Evolutionary conservation across 2,797 vertebrate genomes (phyloP), one percentile per base, ranked within the genome.

Genomic region (Hyperoplus immaculatus): DNA sequence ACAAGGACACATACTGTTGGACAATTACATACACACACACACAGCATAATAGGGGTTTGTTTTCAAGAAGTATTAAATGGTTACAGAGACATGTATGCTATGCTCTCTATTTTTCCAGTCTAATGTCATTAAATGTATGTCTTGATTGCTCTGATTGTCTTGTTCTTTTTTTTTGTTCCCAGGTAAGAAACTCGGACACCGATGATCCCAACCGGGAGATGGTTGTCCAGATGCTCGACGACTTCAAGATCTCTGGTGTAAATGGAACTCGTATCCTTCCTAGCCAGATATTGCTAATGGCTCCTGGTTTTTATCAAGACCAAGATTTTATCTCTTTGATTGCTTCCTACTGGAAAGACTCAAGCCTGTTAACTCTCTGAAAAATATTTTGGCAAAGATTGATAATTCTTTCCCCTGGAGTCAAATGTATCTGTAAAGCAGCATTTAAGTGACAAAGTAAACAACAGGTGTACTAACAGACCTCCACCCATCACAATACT

Each of bases 241-340:
- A 99, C 91, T 99, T 99, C 90, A 99, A 99, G 93, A 99, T 99
- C 89, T 98, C 98, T 80, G 98, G 98, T 46, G 95, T 97, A 76
- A 99, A 99, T 76, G 98, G 98, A 79, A 99, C 98, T 60, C 98
- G 94, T 99, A 99, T 99, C 98, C 95, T 98, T 96, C 57, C 45
- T 11, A 65, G 12, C 1, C 54, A 49, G 38, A 72, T 66, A 38
- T 43, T 47, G 4, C 13, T 8, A 57, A 58, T 16, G 3, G 39
- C 46, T 8, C 10, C 11, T 50, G 5, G 16, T 59, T 0, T 69
- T 70, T 68, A 61, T 75, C 21, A 8, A 57, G 14, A 39, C 16
- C 50, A 3, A 3, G 1, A 64, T 38, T 62, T 46, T 3, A 69
- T 59, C 36, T 15, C 10, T 67, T 58, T 72, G 46, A 74, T 68